phyloP scores from a whole-genome alignment of 2,888 invertebrate genomes.

The Galerucella nymphaeae region DNA sequence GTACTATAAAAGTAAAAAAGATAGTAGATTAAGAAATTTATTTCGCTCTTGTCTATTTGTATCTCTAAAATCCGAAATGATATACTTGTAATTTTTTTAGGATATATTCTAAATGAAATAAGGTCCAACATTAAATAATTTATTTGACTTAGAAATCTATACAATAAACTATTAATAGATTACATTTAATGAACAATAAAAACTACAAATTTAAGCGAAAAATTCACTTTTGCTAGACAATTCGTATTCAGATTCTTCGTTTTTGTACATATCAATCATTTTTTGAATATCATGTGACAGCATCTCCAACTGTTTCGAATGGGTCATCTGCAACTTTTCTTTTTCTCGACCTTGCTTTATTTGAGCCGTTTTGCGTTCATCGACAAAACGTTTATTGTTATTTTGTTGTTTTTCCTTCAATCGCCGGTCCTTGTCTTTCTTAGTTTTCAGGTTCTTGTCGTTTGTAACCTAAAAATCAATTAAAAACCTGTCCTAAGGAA shows the following conservation, averaged over 20 bases:
- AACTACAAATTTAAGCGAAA: constrained; percentile 74
- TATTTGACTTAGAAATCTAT: constrained; percentile 20
- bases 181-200: constrained; percentile 21
- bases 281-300: constrained; percentile 88
- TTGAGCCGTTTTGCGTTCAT: constrained; percentile 88
- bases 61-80: too few species aligned
- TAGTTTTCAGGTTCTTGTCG: constrained; percentile 96
- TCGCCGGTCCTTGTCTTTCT: constrained; percentile 95
- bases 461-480: constrained; percentile 71
- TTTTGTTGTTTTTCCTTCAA: constrained; percentile 96
- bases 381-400: constrained; percentile 97
- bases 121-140: constrained; percentile 21
- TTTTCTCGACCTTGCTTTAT: constrained; percentile 93
- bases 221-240: constrained; percentile 90
- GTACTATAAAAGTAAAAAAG: too few species aligned
- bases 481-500: too few species aligned
- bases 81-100: too few species aligned
- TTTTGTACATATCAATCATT: constrained; percentile 93
- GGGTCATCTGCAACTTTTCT: constrained; percentile 90
- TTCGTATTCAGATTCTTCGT: constrained; percentile 91
- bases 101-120: not conserved
- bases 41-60: too few species aligned
- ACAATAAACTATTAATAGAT: constrained; percentile 17
- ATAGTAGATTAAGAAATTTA: too few species aligned
- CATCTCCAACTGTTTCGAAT: constrained; percentile 92